A percentile compares a stretch with the other conserved stretches of the same genome.
phyloP scores from a whole-genome alignment of 2,888 invertebrate species.

The Chouioia cunea region DNA sequence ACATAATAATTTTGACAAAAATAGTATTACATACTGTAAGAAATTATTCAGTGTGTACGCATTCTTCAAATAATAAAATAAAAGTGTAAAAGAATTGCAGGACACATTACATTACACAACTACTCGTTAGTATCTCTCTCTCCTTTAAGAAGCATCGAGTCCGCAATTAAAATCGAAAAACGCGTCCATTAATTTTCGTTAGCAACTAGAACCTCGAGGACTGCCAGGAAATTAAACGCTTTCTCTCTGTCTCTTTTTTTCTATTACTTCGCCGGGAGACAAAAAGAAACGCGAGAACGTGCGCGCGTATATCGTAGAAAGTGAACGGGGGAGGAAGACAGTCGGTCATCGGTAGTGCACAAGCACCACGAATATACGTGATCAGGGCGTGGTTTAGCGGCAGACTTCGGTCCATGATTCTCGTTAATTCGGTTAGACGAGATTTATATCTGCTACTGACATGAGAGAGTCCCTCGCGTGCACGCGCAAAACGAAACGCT shows the following conservation, averaged over 20 bases:
- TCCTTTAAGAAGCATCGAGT: too few species aligned
- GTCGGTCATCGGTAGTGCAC: constrained; percentile 22
- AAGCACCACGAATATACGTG: not conserved
- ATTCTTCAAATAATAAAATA: too few species aligned
- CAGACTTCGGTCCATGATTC: constrained; percentile 63
- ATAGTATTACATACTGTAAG: too few species aligned
- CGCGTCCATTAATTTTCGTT: constrained; percentile 51
- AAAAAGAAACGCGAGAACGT: not conserved
- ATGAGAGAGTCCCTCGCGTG: constrained; percentile 35
- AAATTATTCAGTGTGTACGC: too few species aligned
- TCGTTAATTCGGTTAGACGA: constrained; percentile 66
- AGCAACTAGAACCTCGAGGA: not conserved
- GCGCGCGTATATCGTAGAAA: too few species aligned
- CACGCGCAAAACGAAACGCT: constrained; percentile 49
- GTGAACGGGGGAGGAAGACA: not conserved
- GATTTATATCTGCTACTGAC: constrained; percentile 64
- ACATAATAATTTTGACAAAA: too few species aligned
- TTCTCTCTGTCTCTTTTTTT: not conserved
- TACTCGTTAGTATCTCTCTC: too few species aligned
- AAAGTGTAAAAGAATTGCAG: too few species aligned
- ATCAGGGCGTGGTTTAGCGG: constrained; percentile 60
- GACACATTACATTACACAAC: too few species aligned
- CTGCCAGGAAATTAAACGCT: constrained; percentile 17
- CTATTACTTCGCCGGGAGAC: too few species aligned
- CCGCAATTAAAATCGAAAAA: constrained; percentile 42